Conservation (phyloP, 64 coral and sea anemone genomes). For the Catalaphyllia jardinei region DNA sequence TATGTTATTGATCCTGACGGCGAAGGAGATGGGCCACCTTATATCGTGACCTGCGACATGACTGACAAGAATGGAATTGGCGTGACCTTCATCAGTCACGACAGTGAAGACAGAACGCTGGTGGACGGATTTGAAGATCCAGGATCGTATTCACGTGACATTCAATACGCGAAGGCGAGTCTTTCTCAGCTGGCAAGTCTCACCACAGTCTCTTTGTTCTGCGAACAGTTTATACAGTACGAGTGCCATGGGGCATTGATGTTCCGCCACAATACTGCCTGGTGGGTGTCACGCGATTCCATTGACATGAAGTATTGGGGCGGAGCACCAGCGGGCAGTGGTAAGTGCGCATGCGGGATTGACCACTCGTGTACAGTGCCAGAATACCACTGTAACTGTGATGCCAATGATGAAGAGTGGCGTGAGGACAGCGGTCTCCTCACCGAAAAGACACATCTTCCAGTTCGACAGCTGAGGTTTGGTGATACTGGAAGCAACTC, state of each 20-base stretch:
- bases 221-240: background rate
- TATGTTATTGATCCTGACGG: conserved; percentile 30
- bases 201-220: background rate
- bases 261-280: background rate
- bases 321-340: background rate
- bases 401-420: background rate
- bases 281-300: conserved; percentile 7
- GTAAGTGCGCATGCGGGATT: conserved; percentile 2
- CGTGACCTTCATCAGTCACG: background rate
- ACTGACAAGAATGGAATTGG: conserved; percentile 14
- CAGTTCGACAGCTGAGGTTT: conserved; percentile 1
- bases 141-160: background rate
- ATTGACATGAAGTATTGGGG: background rate
- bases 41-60: conserved; percentile 38
- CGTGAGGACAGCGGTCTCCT: conserved; percentile 19
- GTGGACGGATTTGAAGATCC: background rate
- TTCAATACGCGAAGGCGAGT: background rate
- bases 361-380: background rate
- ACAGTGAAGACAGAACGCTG: background rate
- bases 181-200: background rate
- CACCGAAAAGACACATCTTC: background rate
- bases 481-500: background rate
- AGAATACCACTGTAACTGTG: background rate
- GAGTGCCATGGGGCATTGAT: background rate
- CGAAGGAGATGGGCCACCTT: conserved; percentile 23